Evolutionary conservation across 2,888 invertebrate genomes (phyloP).

Genomic region (Macroteleia sp.): DNA sequence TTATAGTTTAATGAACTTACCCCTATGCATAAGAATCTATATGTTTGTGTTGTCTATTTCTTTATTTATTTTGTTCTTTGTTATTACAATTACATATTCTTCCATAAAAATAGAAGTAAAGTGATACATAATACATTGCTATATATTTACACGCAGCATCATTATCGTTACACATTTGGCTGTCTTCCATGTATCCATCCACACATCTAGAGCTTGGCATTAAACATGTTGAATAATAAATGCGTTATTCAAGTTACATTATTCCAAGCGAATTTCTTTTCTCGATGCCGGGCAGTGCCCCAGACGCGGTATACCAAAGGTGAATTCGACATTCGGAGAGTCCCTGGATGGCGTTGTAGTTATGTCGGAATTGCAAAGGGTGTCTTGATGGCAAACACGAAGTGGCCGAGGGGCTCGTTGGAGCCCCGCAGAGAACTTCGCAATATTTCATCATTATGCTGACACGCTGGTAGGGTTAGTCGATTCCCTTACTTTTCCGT

Average conservation of each 20-base stretch:
- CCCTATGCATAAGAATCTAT: no score
- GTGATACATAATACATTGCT: no score
- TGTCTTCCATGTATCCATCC: constrained; percentile 17
- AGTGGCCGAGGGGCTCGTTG: constrained; percentile 71
- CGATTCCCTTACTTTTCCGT: constrained; percentile 57
- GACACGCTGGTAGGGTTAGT: constrained; percentile 81
- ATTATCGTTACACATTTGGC: constrained; percentile 29
- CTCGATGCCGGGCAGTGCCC: constrained; percentile 40
- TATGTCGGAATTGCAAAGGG: constrained; percentile 78
- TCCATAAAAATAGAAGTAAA: no score
- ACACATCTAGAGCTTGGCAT: constrained; percentile 15
- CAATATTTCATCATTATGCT: constrained; percentile 83
- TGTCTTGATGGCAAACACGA: constrained; percentile 71
- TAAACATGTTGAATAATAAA: constrained; percentile 45
- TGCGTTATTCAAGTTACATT: constrained; percentile 48
- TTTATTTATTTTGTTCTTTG: no score
- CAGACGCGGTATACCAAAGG: constrained; percentile 57
- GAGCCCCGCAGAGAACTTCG: constrained; percentile 68
- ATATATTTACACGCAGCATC: constrained; percentile 33
- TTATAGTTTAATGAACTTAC: no score
- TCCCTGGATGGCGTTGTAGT: constrained; percentile 72
- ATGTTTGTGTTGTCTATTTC: no score
- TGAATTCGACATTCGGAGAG: constrained; percentile 71
- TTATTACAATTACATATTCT: no score
- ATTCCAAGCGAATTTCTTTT: constrained; percentile 49